Base-by-base conservation (phyloP, 2,888 invertebrate genomes). In the Nipponacmea schrenckii region DNA sequence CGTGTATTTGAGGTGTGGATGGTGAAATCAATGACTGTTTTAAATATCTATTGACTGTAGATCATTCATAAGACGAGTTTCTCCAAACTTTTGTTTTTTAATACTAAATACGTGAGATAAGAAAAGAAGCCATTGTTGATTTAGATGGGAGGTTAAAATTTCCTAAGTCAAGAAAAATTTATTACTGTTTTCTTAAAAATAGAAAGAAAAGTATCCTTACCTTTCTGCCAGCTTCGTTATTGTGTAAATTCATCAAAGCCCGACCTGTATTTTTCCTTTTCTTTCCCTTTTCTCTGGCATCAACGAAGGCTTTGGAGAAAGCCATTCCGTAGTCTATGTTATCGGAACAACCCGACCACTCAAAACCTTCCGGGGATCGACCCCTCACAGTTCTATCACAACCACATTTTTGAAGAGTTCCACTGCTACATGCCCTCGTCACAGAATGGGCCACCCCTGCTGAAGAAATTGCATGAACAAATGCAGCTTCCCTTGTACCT, bases 181-280 rank as follows among this genome's bases (percentile, higher is more conserved):
- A 39, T 39, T 39, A 39, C 39, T 39, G 39, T 39, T 39, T 39
- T 39, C 39, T 39, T 39, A 39, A 39, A 39, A 39, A 39, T 39
- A 39, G 39, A 39, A 56, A 56, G 56, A 56, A 56, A 56, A 56
- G 10, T 56, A 20, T 56, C n/a, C 39, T 91, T 90, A 98, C 97
- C 94, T 95, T 95, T 90, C 98, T 91, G 68, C 98, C 98, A 68
- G 95, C 97, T 85, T 95, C 93, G 91, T 98, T 98, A 90, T 98
- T 98, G 90, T 98, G 97, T 71, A 98, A 91, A 83, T 98, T 98
- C 96, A 98, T 97, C 77, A 98, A 92, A 77, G 95, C 94, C 74
- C 97, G 91, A 46, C 94, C 94, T 77, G 95, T 94, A 73, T 96
- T 91, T 66, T 94, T 94, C 69, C 81, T 94, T 96, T 96, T 90